Conservation (phyloP, 2,113 vertebrate species). For the Regulus satrapa region DNA sequence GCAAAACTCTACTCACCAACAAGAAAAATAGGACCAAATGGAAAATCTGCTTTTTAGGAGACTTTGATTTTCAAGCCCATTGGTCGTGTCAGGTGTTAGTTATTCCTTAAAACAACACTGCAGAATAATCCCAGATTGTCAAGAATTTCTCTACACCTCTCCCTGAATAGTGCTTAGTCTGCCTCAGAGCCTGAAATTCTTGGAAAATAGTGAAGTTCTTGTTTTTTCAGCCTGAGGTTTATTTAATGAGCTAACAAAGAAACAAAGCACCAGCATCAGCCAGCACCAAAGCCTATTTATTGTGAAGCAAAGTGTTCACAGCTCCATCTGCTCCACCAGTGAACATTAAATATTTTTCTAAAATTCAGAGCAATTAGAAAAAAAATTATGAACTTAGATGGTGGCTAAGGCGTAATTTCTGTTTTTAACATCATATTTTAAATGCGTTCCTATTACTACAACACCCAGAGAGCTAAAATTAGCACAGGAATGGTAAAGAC, state of each 20-base stretch:
- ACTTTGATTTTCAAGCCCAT: background rate
- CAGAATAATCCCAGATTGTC: background rate
- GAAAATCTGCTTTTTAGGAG: background rate
- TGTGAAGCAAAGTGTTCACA: constrained; percentile 16
- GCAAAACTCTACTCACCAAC: background rate
- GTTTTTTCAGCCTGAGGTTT: background rate
- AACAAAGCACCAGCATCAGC: constrained; percentile 44
- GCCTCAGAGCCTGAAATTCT: background rate
- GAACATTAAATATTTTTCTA: constrained; percentile 57
- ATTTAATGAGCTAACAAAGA: constrained; percentile 59
- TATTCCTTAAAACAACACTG: background rate
- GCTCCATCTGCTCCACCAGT: constrained; percentile 65
- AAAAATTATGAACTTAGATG: constrained; percentile 10
- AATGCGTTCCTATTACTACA: background rate
- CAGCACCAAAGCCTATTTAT: constrained; percentile 49
- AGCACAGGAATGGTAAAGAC: background rate
- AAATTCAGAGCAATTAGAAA: constrained; percentile 53
- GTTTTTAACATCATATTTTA: constrained; percentile 17
- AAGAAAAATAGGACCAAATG: background rate
- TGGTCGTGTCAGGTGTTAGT: background rate
- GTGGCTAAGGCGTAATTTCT: constrained; percentile 44
- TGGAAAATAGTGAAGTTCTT: background rate
- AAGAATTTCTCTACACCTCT: background rate
- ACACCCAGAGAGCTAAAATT: constrained; percentile 20
- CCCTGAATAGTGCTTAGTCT: background rate